These are phyloP conservation scores for Creontiades dilutus DNA, from an alignment of 2,888 invertebrate species.

Conservation along the genomic window DNA sequence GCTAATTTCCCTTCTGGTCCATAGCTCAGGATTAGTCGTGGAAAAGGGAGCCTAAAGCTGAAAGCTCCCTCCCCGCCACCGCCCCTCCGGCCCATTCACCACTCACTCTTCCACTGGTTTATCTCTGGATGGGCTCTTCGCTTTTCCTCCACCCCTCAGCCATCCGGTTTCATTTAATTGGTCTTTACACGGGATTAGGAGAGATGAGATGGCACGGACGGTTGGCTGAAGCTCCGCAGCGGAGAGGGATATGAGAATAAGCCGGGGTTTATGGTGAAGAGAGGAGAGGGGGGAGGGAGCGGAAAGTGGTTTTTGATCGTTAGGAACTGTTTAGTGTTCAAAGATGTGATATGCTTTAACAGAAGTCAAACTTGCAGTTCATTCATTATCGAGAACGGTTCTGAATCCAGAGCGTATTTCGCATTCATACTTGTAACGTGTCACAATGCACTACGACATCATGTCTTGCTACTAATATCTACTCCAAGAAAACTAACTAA, in stretches of 20 bases:
- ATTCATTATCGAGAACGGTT: no score
- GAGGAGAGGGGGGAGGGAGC: neutral
- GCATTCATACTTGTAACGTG: no score
- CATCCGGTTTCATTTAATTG: conserved; percentile 65
- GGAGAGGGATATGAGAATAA: conserved; percentile 4
- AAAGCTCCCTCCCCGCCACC: neutral
- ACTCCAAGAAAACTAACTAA: no score
- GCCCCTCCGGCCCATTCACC: no score
- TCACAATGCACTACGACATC: no score
- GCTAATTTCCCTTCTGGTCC: conserved; percentile 63
- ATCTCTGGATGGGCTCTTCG: neutral
- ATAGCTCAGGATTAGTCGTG: conserved; percentile 67
- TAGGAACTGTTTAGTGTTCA: neutral
- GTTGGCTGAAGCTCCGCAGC: neutral
- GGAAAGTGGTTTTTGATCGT: neutral
- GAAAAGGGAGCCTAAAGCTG: conserved; percentile 26
- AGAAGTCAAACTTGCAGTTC: no score
- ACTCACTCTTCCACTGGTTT: neutral
- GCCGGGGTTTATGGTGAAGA: neutral
- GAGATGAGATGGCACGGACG: conserved; percentile 40
- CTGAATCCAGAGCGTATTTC: no score
- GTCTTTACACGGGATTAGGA: conserved; percentile 64
- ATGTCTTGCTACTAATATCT: no score
- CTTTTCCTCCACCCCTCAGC: neutral
- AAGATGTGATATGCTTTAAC: neutral